phyloP scores from a whole-genome alignment of 2,888 invertebrate genomes.

The Hirtodrosophila confusa region DNA sequence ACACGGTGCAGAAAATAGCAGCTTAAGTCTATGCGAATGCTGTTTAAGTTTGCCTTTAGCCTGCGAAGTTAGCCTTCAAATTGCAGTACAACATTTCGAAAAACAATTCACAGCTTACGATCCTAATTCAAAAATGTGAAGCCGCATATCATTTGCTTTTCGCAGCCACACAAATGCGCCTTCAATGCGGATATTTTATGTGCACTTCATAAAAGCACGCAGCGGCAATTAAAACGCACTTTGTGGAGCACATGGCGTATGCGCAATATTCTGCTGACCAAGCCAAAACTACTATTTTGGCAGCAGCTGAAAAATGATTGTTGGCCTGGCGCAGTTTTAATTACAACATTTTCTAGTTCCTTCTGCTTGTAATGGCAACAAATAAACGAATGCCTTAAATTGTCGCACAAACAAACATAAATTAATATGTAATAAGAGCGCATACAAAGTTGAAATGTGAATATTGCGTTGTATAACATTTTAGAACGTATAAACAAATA shows the following conservation, averaged over 20 bases:
- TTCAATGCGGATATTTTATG: slow-evolving; percentile 49
- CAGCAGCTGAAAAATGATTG: slow-evolving; percentile 46
- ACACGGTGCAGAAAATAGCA: not conserved
- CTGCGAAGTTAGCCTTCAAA: slow-evolving; percentile 4
- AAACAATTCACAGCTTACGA: slow-evolving; percentile 31
- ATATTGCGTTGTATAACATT: not conserved
- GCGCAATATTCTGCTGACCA: slow-evolving; percentile 53
- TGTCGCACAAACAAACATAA: slow-evolving; percentile 20
- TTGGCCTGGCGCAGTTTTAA: slow-evolving; percentile 54
- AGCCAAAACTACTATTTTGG: slow-evolving; percentile 24
- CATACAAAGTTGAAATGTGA: slow-evolving; percentile 19
- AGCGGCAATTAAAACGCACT: slow-evolving; percentile 67
- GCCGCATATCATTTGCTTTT: slow-evolving; percentile 24
- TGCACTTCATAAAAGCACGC: slow-evolving; percentile 59
- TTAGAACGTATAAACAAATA: not conserved
- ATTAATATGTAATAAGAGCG: slow-evolving; percentile 10
- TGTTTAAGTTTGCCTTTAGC: slow-evolving; percentile 17
- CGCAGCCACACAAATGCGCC: slow-evolving; percentile 15
- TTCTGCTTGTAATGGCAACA: slow-evolving; percentile 4
- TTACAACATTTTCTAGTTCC: slow-evolving; percentile 47
- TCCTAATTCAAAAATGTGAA: slow-evolving; percentile 9
- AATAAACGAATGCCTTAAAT: slow-evolving; percentile 28
- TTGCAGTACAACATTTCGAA: not conserved
- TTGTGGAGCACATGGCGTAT: slow-evolving; percentile 60
- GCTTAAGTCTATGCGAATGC: slow-evolving; percentile 4